phyloP scores from a whole-genome alignment of 2,888 invertebrate genomes.

The Trichopoda pennipes region DNA sequence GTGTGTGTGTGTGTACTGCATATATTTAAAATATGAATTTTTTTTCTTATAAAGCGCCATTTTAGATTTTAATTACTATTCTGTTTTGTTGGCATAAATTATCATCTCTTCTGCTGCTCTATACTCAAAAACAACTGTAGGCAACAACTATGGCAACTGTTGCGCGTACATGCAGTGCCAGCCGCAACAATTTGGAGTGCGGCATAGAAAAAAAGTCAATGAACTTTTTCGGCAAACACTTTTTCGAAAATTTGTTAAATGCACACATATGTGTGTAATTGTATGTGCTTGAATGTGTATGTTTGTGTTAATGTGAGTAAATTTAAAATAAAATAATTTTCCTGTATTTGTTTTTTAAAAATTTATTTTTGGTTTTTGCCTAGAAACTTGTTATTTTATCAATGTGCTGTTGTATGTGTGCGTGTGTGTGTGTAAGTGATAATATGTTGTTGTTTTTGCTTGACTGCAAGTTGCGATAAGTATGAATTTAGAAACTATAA shows the following conservation, averaged over 20 bases:
- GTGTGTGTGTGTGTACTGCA: slow-evolving; percentile 29
- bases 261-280: slow-evolving; percentile 1
- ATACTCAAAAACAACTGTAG: not conserved
- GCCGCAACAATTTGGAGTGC: slow-evolving; percentile 41
- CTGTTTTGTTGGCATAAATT: slow-evolving; percentile 35
- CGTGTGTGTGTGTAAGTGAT: slow-evolving; percentile 34
- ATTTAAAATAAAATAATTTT: slow-evolving; percentile 40
- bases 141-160: slow-evolving; percentile 62
- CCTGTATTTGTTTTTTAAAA: slow-evolving; percentile 34
- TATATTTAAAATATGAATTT: slow-evolving; percentile 12
- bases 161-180: slow-evolving; percentile 60
- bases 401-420: too few species aligned
- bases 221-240: slow-evolving; percentile 67
- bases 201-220: slow-evolving; percentile 59
- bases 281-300: not conserved
- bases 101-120: slow-evolving; percentile 24
- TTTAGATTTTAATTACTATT: slow-evolving; percentile 49
- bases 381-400: slow-evolving; percentile 60
- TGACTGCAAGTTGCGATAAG: slow-evolving; percentile 68
- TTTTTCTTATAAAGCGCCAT: slow-evolving; percentile 60
- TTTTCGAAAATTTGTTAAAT: slow-evolving; percentile 28
- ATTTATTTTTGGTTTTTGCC: slow-evolving; percentile 57
- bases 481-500: slow-evolving; percentile 66
- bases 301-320: slow-evolving; percentile 34
- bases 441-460: slow-evolving; percentile 45